Conservation (phyloP, 2,113 vertebrate species). For the Dicerorhinus sumatrensis region DNA sequence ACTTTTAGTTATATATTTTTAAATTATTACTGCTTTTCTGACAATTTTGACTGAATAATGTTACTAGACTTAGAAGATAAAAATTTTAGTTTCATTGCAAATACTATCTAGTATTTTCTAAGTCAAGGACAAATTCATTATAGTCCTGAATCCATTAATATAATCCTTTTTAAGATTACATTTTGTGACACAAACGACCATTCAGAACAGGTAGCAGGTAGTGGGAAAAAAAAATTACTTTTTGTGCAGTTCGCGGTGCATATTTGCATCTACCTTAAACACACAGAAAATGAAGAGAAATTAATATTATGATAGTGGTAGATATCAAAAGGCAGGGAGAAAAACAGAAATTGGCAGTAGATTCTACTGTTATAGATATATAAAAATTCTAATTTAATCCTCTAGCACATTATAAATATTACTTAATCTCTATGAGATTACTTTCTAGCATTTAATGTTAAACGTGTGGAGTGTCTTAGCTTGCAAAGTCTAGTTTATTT, state of each 20-base stretch:
- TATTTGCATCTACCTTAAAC: not conserved
- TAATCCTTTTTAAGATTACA: not conserved
- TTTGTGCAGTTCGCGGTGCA: not conserved
- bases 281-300: not conserved
- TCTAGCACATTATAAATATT: not conserved
- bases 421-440: not conserved
- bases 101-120: not conserved
- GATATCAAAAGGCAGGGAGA: not conserved
- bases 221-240: not conserved
- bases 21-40: not conserved
- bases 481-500: not conserved
- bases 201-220: not conserved
- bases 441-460: not conserved
- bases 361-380: not conserved
- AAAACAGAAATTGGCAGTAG: not conserved
- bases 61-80: not conserved
- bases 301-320: not conserved
- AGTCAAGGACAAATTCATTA: not conserved
- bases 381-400: not conserved
- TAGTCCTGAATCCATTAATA: not conserved
- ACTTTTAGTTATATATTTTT: not conserved
- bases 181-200: not conserved
- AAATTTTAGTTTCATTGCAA: not conserved
- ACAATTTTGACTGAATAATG: constrained; percentile 15
- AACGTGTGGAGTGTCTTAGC: not conserved